Evolutionary conservation across 1,140 invertebrate genomes (phyloP).

Genomic region (Metopolophium dirhodum): DNA sequence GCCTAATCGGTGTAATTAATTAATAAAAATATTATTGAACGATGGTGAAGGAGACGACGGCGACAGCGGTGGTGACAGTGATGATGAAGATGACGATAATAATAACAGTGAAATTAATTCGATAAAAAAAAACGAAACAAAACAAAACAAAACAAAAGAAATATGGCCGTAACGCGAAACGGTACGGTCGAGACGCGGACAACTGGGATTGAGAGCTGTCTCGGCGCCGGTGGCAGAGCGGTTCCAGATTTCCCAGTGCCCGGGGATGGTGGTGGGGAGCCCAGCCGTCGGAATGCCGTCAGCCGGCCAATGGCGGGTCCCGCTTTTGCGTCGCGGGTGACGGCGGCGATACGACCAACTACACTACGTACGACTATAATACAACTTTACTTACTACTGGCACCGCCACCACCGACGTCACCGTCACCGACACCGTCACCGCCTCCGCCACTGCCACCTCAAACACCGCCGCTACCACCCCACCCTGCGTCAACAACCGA

Average conservation of each 20-base stretch:
- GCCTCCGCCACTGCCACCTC: not conserved
- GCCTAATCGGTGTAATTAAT: slow-evolving; percentile 3
- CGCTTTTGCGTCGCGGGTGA: slow-evolving; percentile 54
- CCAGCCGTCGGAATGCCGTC: slow-evolving; percentile 53
- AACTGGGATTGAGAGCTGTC: slow-evolving; percentile 57
- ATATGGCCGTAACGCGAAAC: slow-evolving; percentile 51
- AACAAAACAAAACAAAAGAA: slow-evolving; percentile 55
- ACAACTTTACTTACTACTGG: not conserved
- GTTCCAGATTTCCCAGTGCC: slow-evolving; percentile 54
- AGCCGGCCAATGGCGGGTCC: slow-evolving; percentile 36
- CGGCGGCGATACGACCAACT: slow-evolving; percentile 51
- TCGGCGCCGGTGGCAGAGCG: slow-evolving; percentile 51
- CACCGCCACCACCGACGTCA: not conserved
- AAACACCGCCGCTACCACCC: not conserved
- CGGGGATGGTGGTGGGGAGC: slow-evolving; percentile 32
- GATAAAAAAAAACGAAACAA: slow-evolving; percentile 48
- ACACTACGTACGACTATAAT: slow-evolving; percentile 22
- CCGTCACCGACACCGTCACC: not conserved
- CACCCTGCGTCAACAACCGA: not conserved
- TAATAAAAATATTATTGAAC: not conserved
- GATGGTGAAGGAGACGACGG: too few species aligned
- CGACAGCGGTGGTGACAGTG: not conserved
- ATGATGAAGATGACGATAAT: not conserved
- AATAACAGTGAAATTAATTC: slow-evolving; percentile 34
- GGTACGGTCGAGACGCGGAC: slow-evolving; percentile 53